A percentile compares a stretch with the other conserved stretches of the same genome.
Conservation (phyloP, 2,888 invertebrate genomes). For the Subacronicta megacephala region DNA sequence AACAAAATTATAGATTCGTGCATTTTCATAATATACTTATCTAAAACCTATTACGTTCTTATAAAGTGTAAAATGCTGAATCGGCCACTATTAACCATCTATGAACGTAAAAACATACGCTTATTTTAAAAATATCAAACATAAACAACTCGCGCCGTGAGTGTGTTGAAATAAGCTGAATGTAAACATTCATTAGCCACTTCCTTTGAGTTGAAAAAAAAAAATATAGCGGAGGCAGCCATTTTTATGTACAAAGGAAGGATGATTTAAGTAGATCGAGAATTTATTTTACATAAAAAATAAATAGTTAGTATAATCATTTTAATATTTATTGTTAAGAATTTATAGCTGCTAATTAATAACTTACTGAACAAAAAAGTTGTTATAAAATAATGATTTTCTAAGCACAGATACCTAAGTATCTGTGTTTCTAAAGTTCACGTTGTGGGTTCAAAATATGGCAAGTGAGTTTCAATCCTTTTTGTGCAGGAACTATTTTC, state of each 20-base stretch:
- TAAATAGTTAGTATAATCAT: no score
- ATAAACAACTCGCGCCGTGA: conserved; percentile 50
- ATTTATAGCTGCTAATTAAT: no score
- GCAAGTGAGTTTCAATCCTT: no score
- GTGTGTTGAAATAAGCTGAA: conserved; percentile 64
- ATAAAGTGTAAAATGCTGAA: conserved; percentile 20
- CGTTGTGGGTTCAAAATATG: no score
- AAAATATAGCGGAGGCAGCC: conserved; percentile 61
- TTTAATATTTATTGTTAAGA: no score
- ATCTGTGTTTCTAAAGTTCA: no score
- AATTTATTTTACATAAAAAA: no score
- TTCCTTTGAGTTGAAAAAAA: conserved; percentile 47
- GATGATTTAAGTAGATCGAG: no score
- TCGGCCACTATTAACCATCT: conserved; percentile 27
- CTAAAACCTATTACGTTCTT: not conserved
- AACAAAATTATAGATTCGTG: not conserved
- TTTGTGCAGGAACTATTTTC: no score
- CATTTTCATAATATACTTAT: conserved; percentile 13
- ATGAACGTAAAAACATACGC: conserved; percentile 30
- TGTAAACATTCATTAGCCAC: conserved; percentile 58
- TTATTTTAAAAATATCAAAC: conserved; percentile 69
- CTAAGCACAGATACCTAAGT: no score
- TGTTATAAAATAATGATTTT: no score
- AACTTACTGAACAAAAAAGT: no score
- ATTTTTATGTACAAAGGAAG: conserved; percentile 50